phyloP scores from a whole-genome alignment of 2,888 invertebrate genomes.

The Diaphora mendica region DNA sequence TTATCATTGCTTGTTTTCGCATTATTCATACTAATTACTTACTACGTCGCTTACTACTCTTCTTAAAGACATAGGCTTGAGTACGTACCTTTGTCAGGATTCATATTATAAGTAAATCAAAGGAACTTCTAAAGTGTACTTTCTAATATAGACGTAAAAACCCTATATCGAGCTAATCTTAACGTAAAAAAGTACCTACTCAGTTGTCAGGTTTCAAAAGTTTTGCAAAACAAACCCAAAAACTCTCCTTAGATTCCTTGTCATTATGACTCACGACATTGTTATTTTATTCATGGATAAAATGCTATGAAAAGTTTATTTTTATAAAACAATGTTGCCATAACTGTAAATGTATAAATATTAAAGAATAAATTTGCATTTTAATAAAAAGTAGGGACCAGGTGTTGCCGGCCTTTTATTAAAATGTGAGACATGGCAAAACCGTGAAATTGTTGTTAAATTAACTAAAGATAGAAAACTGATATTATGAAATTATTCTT shows the following conservation, averaged over 20 bases:
- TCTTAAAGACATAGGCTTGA: no score
- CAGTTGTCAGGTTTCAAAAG: background rate
- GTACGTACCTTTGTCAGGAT: no score
- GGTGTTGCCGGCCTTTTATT: slow-evolving; percentile 41
- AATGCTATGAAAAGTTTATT: slow-evolving; percentile 11
- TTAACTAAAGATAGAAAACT: slow-evolving; percentile 36
- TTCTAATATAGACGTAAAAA: background rate
- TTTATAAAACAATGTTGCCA: slow-evolving; percentile 13
- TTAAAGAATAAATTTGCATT: slow-evolving; percentile 44
- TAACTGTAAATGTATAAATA: slow-evolving; percentile 21
- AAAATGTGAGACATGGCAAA: slow-evolving; percentile 42
- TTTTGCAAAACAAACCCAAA: background rate
- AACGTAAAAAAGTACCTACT: no score
- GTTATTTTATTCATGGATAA: slow-evolving; percentile 5
- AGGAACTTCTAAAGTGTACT: no score
- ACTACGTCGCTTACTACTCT: no score
- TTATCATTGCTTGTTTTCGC: no score
- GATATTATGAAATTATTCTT: slow-evolving; percentile 23
- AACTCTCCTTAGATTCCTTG: background rate
- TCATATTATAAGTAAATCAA: no score
- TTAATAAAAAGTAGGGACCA: slow-evolving; percentile 42
- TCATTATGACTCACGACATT: background rate
- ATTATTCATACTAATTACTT: no score
- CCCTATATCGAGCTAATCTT: no score
- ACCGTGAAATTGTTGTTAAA: slow-evolving; percentile 37